Percentiles rank a stretch among this genome's conserved stretches.
These are phyloP conservation scores for Hyalella azteca DNA, from an alignment of 2,888 invertebrate species.

Conservation along the genomic window DNA sequence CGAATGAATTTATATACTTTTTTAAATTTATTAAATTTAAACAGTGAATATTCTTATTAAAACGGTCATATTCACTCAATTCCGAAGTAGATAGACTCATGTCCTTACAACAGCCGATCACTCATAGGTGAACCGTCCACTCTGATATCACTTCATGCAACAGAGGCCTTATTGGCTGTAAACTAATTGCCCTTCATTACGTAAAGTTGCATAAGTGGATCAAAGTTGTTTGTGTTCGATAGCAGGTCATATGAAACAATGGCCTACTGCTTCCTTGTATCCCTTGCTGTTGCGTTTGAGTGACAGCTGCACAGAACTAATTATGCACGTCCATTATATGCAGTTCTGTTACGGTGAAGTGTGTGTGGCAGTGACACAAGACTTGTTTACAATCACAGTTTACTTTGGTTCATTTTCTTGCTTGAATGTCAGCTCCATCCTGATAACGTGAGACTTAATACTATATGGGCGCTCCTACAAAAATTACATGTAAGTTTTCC, in stretches of 20 bases:
- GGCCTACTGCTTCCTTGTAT: neutral
- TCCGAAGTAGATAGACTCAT: too few species aligned
- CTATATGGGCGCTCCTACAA: too few species aligned
- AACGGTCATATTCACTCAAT: too few species aligned
- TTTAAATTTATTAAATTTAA: too few species aligned
- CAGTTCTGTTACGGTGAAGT: neutral
- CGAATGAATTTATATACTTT: too few species aligned
- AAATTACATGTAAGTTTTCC: too few species aligned
- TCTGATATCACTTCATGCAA: too few species aligned
- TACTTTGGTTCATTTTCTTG: neutral
- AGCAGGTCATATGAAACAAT: constrained; percentile 10
- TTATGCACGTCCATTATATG: too few species aligned
- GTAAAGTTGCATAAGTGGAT: neutral
- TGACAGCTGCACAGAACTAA: constrained; percentile 1
- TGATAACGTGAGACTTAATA: too few species aligned
- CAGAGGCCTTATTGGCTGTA: neutral
- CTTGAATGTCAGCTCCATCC: neutral
- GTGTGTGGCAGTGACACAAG: constrained; percentile 13
- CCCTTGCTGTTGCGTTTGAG: neutral
- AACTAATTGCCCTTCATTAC: neutral
- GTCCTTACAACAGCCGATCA: too few species aligned
- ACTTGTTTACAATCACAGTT: neutral
- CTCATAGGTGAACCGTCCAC: too few species aligned
- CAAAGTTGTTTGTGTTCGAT: neutral
- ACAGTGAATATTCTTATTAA: too few species aligned